Evolutionary conservation across 1,140 invertebrate genomes (phyloP).

Genomic region (Zaprionus lachaisei): DNA sequence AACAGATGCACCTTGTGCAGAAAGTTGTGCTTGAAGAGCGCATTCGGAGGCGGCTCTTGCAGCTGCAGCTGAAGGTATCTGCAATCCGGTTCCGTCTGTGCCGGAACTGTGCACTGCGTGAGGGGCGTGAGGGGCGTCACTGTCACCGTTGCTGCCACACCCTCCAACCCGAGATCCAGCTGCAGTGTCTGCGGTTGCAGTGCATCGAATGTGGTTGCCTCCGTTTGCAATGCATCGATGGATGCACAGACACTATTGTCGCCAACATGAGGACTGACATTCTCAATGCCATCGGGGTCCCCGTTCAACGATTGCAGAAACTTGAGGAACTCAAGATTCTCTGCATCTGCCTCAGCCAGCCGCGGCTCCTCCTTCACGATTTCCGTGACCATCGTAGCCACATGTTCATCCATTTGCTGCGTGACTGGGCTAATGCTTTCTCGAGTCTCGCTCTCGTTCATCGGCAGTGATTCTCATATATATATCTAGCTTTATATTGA

Average conservation of each 20-base stretch:
- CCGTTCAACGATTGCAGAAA: conserved; percentile 14
- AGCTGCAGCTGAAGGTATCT: not conserved
- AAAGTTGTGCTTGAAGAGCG: conserved; percentile 23
- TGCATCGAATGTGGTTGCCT: not conserved
- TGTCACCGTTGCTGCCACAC: not conserved
- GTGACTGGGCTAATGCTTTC: too few relatives aligned
- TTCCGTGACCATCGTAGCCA: not conserved
- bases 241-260: too few relatives aligned
- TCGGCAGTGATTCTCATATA: not conserved
- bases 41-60: not conserved
- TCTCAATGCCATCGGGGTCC: not conserved
- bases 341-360: not conserved
- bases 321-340: conserved; percentile 23
- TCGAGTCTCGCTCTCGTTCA: not conserved
- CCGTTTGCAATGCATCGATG: not conserved
- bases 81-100: not conserved
- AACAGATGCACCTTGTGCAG: conserved; percentile 43
- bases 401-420: not conserved
- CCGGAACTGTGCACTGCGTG: not conserved
- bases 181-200: not conserved
- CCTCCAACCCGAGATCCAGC: not conserved
- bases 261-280: not conserved
- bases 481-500: conserved; percentile 6
- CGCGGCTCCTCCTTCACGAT: not conserved
- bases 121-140: not conserved